These are phyloP conservation scores for Fratercula arctica DNA, from an alignment of 2,797 vertebrate species.

Conservation along the genomic window DNA sequence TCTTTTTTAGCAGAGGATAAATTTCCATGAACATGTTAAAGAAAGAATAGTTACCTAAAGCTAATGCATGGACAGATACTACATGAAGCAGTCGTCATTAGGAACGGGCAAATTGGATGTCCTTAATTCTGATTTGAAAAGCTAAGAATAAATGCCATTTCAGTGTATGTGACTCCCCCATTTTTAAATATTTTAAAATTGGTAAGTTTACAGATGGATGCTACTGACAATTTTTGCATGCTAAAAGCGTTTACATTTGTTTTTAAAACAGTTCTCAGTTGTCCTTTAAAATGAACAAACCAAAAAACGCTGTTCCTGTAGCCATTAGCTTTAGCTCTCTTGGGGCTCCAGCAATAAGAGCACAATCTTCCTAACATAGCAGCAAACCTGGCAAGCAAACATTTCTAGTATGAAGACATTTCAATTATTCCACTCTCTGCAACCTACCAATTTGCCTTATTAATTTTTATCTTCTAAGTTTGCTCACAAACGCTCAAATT, in stretches of 20 bases:
- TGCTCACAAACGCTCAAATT: neutral
- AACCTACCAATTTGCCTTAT: neutral
- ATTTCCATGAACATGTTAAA: neutral
- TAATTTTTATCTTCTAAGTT: neutral
- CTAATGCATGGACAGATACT: neutral
- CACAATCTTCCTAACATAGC: neutral
- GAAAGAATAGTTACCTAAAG: neutral
- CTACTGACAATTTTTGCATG: neutral
- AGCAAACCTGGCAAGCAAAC: neutral
- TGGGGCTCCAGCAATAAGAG: neutral
- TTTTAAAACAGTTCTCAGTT: neutral
- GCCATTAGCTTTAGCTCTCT: neutral
- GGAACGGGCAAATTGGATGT: neutral
- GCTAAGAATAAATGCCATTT: neutral
- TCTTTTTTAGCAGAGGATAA: neutral
- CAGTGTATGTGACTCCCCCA: neutral
- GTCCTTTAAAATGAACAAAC: neutral
- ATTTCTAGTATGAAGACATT: neutral
- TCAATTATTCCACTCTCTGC: neutral
- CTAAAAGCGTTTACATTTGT: neutral
- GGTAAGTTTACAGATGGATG: neutral
- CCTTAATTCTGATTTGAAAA: neutral
- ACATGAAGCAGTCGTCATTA: neutral
- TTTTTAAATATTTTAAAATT: neutral
- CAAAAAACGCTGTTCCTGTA: neutral